These are phyloP conservation scores for Stegodyphus mimosarum DNA, from an alignment of 1,140 invertebrate species.

Conservation along the genomic window DNA sequence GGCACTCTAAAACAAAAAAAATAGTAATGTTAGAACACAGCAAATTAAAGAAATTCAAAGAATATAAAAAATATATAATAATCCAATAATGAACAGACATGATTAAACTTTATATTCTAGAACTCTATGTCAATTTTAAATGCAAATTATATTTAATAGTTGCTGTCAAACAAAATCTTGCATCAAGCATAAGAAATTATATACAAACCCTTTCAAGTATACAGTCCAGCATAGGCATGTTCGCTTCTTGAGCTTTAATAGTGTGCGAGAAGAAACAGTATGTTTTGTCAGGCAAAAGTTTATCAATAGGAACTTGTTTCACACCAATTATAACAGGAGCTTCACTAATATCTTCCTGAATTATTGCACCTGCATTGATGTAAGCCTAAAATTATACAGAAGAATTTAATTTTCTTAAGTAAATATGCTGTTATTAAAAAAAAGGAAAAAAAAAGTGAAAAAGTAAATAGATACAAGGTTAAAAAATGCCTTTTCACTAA, in stretches of 20 bases:
- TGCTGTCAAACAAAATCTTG: too few relatives aligned
- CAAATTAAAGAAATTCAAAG: too few relatives aligned
- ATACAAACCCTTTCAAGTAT: conserved; percentile 77
- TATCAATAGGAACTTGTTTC: conserved; percentile 95
- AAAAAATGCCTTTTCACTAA: too few relatives aligned
- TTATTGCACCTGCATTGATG: conserved; percentile 85
- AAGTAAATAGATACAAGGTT: too few relatives aligned
- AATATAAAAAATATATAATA: too few relatives aligned
- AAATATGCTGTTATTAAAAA: background rate
- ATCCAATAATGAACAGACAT: too few relatives aligned
- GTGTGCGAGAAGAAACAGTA: conserved; percentile 99
- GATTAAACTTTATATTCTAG: too few relatives aligned
- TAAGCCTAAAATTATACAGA: conserved; percentile 77
- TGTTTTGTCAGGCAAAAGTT: conserved; percentile 93
- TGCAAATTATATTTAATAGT: too few relatives aligned
- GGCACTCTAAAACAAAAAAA: too few relatives aligned
- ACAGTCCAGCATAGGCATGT: conserved; percentile 97
- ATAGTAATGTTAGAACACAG: too few relatives aligned
- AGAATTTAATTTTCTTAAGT: background rate
- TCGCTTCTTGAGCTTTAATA: conserved; percentile 98
- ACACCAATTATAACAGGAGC: conserved; percentile 97
- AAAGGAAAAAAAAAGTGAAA: background rate
- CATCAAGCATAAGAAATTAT: background rate
- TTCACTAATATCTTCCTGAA: conserved; percentile 97
- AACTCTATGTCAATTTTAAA: too few relatives aligned